Base-by-base conservation (phyloP, 2,888 invertebrate species). In the Biston stratarius region DNA sequence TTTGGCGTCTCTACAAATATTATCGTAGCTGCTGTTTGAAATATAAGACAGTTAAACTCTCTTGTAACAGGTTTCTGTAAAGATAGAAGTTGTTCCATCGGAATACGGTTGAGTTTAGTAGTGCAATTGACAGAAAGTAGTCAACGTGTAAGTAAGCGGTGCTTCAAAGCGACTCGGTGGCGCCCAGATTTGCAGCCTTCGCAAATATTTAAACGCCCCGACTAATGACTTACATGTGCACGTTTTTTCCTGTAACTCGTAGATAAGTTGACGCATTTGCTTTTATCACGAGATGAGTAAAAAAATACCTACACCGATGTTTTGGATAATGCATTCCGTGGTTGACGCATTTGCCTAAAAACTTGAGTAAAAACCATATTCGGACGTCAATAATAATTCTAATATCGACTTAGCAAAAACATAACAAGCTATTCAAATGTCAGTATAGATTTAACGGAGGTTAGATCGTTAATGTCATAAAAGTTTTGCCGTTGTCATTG, bases 201-300 rank as follows among this genome's bases (percentile, higher is more conserved):
- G 89, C 87, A 91, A 93, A 92, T 91, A 90, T 91, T 91, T 90
- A 85, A 84, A 80, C 78, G 33, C 53, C 75, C 80, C 77, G 82
- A 88, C 92, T 94, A 94, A 94, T 93, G 91, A 92, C 83, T 86
- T 86, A 90, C 94, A 94, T 89, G 87, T 93, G 93, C 84, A 78
- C 59, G 58, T 85, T 86, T 88, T 83, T 81, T 80, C 70, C 70
- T 65, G 72, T 74, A 72, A 72, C 76, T 73, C 69, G 68, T 70
- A 71, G 82, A 81, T 83, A 82, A 83, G 77, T 79, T 77, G 78
- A 75, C 77, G 76, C 74, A 76, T 78, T 77, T 65, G 62, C 65
- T 76, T 74, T 6, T 38, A 38, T 38, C 38, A 77, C 72, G 73
- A 74, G 70, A 78, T 72, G 73, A 73, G 71, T 72, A 73, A 77